phyloP scores from a whole-genome alignment of 2,888 invertebrate genomes.

The Pachymerium ferrugineum region DNA sequence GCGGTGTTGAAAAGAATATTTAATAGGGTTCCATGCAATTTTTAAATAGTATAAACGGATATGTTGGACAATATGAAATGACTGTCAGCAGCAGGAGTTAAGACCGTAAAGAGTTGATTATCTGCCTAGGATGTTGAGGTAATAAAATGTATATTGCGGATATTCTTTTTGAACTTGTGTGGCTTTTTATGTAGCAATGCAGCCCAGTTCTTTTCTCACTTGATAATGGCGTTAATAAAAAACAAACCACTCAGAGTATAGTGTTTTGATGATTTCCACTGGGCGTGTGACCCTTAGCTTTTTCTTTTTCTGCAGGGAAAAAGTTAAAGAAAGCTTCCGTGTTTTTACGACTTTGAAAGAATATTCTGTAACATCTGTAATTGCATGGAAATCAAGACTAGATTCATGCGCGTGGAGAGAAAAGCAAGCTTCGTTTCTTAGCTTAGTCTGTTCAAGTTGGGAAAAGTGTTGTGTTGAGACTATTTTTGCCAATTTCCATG shows the following conservation, averaged over 20 bases:
- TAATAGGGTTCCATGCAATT: too few relatives aligned
- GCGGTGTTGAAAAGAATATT: too few relatives aligned
- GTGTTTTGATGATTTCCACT: background rate
- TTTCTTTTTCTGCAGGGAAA: background rate
- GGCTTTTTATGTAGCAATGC: background rate
- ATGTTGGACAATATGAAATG: too few relatives aligned
- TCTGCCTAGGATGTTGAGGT: too few relatives aligned
- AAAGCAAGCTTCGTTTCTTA: background rate
- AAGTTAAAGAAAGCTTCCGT: background rate
- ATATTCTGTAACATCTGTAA: background rate
- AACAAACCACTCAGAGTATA: background rate
- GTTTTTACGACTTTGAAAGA: background rate
- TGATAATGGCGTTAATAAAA: background rate
- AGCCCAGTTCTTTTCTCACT: background rate
- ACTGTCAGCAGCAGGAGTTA: too few relatives aligned
- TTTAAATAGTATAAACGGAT: too few relatives aligned
- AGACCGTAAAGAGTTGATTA: too few relatives aligned
- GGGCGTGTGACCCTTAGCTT: background rate
- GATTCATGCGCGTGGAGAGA: conserved; percentile 1
- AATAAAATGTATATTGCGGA: too few relatives aligned
- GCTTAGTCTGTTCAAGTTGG: background rate
- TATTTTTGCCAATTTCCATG: conserved; percentile 1
- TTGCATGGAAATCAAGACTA: conserved; percentile 19
- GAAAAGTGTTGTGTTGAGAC: too few relatives aligned
- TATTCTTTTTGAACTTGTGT: background rate